Base-by-base conservation (phyloP, 1,140 invertebrate species). In the Papilio polyxenes region DNA sequence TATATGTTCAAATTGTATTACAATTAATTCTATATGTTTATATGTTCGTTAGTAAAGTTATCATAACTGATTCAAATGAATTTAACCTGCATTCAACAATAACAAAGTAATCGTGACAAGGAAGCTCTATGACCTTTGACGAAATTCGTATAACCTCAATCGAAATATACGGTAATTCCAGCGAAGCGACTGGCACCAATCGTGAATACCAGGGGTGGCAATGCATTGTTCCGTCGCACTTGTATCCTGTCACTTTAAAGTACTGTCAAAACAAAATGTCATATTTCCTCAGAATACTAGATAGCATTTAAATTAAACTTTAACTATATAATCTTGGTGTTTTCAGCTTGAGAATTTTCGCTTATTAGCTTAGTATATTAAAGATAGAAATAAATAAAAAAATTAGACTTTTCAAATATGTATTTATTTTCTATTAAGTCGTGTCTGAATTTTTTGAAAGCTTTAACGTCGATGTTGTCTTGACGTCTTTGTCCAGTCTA, bases 81-180 rank as follows among this genome's bases (percentile, higher is more conserved):
- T 40, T 62, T 62, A 62, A 62, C 17, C 11, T 40, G 23, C 8
- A 37, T 15, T 72, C 11, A 37, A 40, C 31, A 72, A 37, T 6
- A 72, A 65, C 31, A 65, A 13, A 23, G 5, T 72, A 37, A 72
- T 40, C 65, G 65, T 72, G 65, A 72, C 65, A 72, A 72, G 65
- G 65, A 72, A 72, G 65, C 65, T 72, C 23, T 72, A 7, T 40
- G 65, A 72, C 65, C 65, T 72, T 72, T 72, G 65, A 72, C 65
- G 31, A 72, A 72, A 72, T 72, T 72, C 65, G 65, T 37, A 37
- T 40, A 72, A 72, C 65, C 65, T 72, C 65, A 72, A 72, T 40
- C 5, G 23, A 72, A 5, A n/a, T 56, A 17, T 15, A 72, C 23
- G 11, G 65, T 72, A n/a, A 59, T 72, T 31, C 65, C 65, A 37